phyloP scores from a whole-genome alignment of 2,113 vertebrate species.

The Vanacampus margaritifer region DNA sequence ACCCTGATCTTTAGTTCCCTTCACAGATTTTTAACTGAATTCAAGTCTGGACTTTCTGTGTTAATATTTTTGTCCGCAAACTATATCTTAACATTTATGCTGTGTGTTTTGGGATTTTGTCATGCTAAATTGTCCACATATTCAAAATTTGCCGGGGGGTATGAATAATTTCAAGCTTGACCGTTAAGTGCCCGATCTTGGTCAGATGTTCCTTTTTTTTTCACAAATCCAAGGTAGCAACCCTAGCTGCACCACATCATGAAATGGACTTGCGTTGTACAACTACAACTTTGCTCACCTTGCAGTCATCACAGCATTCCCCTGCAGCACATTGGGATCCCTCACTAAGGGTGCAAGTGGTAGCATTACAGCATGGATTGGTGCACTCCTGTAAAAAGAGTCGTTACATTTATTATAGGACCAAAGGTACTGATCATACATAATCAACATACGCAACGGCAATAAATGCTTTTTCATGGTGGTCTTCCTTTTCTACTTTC shows the following conservation, averaged over 20 bases:
- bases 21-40: too few species aligned
- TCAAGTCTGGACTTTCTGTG: too few species aligned
- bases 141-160: too few species aligned
- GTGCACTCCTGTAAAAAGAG: conserved; percentile 65
- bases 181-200: too few species aligned
- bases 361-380: conserved; percentile 76
- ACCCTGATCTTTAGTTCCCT: too few species aligned
- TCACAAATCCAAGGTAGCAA: too few species aligned
- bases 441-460: not conserved
- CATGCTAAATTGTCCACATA: too few species aligned
- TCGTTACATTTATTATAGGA: not conserved
- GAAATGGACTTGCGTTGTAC: not conserved
- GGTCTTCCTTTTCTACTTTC: not conserved
- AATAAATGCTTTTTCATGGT: not conserved
- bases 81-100: too few species aligned
- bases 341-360: conserved; percentile 55
- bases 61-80: too few species aligned
- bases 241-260: not conserved
- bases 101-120: too few species aligned
- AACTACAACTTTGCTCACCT: conserved; percentile 52
- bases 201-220: too few species aligned
- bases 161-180: too few species aligned
- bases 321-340: conserved; percentile 62
- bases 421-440: not conserved
- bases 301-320: conserved; percentile 70